A percentile compares a stretch with the other conserved stretches of the same genome.
Evolutionary conservation across 2,113 vertebrate species (phyloP).

Genomic region (Grammomys surdaster): DNA sequence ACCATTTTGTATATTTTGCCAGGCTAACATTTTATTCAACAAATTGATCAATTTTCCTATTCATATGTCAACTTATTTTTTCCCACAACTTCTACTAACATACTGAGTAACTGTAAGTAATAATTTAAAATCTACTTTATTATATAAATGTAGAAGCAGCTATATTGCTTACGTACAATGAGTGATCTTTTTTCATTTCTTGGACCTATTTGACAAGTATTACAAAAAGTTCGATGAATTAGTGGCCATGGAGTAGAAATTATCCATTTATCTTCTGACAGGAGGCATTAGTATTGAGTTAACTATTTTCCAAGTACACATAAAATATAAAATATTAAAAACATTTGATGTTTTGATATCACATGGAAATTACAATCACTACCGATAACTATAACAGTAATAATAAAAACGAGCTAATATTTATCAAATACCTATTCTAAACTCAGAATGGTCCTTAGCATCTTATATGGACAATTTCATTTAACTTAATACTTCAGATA

Average conservation of each 20-base stretch:
- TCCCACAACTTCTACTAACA: conserved; percentile 1
- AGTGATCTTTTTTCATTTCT: conserved; percentile 61
- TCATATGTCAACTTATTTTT: conserved; percentile 51
- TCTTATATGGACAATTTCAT: background rate
- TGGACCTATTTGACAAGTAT: conserved; percentile 34
- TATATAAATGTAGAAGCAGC: conserved; percentile 32
- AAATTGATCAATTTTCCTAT: conserved; percentile 30
- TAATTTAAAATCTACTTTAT: conserved; percentile 28
- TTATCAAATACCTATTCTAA: conserved; percentile 51
- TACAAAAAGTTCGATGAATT: conserved; percentile 49
- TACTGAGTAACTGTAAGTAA: background rate
- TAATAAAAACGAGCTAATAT: background rate
- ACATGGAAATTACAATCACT: conserved; percentile 4
- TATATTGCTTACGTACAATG: conserved; percentile 17
- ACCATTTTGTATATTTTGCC: background rate
- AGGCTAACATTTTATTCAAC: conserved; percentile 50
- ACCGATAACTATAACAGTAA: background rate
- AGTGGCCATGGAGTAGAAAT: conserved; percentile 46
- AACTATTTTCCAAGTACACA: conserved; percentile 24
- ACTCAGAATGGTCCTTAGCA: background rate
- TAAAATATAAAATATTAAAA: conserved; percentile 1
- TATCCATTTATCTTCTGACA: conserved; percentile 40
- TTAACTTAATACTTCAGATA: conserved; percentile 19
- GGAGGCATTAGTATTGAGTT: conserved; percentile 25
- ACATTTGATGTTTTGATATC: background rate